Conservation (phyloP, 1,140 invertebrate genomes). For the Scaptomyza graminum region DNA sequence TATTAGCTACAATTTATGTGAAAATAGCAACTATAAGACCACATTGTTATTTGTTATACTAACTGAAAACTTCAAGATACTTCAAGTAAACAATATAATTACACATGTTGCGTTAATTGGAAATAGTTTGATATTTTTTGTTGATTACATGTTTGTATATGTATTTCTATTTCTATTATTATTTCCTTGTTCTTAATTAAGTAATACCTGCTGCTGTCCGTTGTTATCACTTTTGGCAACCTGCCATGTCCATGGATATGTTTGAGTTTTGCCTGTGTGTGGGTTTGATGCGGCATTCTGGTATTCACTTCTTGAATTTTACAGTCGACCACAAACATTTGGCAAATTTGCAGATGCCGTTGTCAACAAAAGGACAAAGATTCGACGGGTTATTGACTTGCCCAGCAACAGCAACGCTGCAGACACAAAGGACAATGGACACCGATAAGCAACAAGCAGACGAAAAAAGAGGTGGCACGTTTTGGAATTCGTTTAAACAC, state of each 20-base stretch:
- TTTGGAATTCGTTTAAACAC: background rate
- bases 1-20: background rate
- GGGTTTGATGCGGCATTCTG: conserved; percentile 61
- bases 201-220: conserved; percentile 65
- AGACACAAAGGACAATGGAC: conserved; percentile 18
- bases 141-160: background rate
- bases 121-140: background rate
- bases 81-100: background rate
- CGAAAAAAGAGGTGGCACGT: background rate
- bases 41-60: too few species aligned
- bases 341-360: conserved; percentile 7
- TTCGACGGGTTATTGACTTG: conserved; percentile 24
- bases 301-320: background rate
- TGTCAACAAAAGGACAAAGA: conserved; percentile 21
- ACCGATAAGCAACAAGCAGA: background rate
- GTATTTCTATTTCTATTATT: too few species aligned
- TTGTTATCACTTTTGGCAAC: conserved; percentile 58
- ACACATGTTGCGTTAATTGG: background rate
- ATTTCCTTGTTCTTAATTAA: background rate
- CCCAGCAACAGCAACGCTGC: background rate
- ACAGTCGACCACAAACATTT: conserved; percentile 4
- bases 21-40: too few species aligned
- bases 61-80: background rate
- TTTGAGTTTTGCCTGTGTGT: conserved; percentile 56
- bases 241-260: conserved; percentile 61